These are phyloP conservation scores for Cryptotis parvus DNA, from an alignment of 2,113 vertebrate genomes.

Conservation along the genomic window DNA sequence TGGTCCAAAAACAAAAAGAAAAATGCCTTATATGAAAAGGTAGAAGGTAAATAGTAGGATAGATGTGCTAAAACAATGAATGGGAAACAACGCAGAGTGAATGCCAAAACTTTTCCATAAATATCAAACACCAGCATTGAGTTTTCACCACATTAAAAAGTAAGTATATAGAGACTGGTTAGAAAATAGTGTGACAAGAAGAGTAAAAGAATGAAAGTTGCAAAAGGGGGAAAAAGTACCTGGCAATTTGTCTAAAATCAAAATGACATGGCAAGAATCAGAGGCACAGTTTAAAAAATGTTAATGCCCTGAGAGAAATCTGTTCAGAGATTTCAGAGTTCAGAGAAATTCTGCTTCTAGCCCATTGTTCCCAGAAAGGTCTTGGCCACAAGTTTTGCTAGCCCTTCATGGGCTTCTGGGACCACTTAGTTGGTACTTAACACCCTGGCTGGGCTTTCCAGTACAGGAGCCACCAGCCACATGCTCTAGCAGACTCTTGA, in stretches of 20 bases:
- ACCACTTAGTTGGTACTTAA: slow-evolving; percentile 47
- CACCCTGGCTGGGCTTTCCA: background rate
- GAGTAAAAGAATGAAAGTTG: background rate
- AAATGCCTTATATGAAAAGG: background rate
- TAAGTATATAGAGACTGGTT: slow-evolving; percentile 12
- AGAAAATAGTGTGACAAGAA: background rate
- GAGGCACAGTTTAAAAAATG: background rate
- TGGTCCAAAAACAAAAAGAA: slow-evolving; percentile 15
- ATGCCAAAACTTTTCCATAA: slow-evolving; percentile 47
- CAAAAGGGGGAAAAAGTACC: slow-evolving; percentile 19
- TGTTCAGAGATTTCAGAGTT: too few relatives aligned
- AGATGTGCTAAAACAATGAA: background rate
- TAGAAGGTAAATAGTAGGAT: slow-evolving; percentile 20
- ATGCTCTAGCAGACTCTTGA: background rate
- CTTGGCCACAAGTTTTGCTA: slow-evolving; percentile 35
- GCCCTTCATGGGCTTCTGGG: slow-evolving; percentile 12
- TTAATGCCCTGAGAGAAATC: slow-evolving; percentile 22
- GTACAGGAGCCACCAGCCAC: background rate
- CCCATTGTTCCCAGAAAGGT: slow-evolving; percentile 44
- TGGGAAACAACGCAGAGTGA: background rate
- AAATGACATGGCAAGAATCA: slow-evolving; percentile 19
- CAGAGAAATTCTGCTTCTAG: slow-evolving; percentile 21
- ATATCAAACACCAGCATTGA: background rate
- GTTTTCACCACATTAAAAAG: slow-evolving; percentile 18
- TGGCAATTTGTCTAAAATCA: background rate